Evolutionary conservation across 1,140 invertebrate genomes (phyloP).

Genomic region (Myzus persicae): DNA sequence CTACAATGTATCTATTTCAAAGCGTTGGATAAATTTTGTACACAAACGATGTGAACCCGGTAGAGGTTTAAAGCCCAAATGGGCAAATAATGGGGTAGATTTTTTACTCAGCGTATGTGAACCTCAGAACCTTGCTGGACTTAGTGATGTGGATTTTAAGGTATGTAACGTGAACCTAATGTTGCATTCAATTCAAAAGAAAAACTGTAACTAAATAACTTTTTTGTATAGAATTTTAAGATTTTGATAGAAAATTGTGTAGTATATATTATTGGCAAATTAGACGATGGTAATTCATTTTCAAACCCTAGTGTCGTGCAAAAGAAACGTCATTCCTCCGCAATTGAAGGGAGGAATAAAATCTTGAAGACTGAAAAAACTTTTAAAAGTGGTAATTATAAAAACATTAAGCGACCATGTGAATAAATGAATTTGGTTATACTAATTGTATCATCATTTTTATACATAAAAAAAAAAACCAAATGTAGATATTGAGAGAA

Average conservation of each 20-base stretch:
- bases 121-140: constrained; percentile 77
- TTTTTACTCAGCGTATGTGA: constrained; percentile 84
- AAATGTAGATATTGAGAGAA: constrained; percentile 64
- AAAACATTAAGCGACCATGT: background rate
- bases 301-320: background rate
- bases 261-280: constrained; percentile 79
- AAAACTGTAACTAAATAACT: background rate
- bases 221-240: constrained; percentile 70
- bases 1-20: constrained; percentile 77
- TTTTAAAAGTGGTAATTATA: constrained; percentile 32
- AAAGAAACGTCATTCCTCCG: constrained; percentile 40
- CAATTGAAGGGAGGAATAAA: constrained; percentile 43
- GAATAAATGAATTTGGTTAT: background rate
- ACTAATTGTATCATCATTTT: constrained; percentile 21
- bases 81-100: constrained; percentile 85
- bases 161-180: constrained; percentile 61
- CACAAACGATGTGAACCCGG: constrained; percentile 82
- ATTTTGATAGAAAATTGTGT: constrained; percentile 77
- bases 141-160: constrained; percentile 81
- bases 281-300: constrained; percentile 63
- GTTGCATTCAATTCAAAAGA: background rate
- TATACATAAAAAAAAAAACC: constrained; percentile 33
- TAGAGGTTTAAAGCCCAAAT: constrained; percentile 81
- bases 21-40: constrained; percentile 88
- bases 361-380: constrained; percentile 40